Base-by-base conservation (phyloP, 23 tunicate species). In the Halocynthia aurantium region DNA sequence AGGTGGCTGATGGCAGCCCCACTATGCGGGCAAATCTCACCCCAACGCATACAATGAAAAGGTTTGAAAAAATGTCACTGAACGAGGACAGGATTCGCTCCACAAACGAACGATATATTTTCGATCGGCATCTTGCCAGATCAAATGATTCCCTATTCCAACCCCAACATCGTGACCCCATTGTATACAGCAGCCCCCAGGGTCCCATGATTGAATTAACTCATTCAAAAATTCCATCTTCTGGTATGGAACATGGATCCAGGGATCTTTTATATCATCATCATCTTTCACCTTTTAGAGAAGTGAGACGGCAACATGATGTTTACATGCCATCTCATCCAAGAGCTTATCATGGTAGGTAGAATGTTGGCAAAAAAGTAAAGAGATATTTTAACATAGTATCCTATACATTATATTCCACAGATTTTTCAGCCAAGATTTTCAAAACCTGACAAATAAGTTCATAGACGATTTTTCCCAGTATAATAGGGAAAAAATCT, bases 171-270 rank as follows among this genome's bases (percentile, higher is more conserved):
- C 13, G 15, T 9, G 70, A 65, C 70, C 70, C 70, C 22, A 49
- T 65, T 0, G 31, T 49, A 19, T 70, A 70, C 53, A 51, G 55
- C 75, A 50, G 55, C 55, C 50, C 75, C n/a, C 75, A 51, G 75
- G 54, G 75, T 40, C 75, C 75, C 11, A 70, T 70, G 75, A 70
- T 70, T 8, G 75, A 70, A 70, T 15, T 70, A 10, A 18, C 12
- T 1, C 75, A 22, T 10, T 19, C 75, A 9, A 49, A 65, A 65
- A 15, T 65, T 1, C 70, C 75, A 10, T 8, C 55, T 9, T 44
- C 11, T 10, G 52, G 11, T 5, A 19, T 70, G 1, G 75, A 50
- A 10, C 75, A 53, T 31, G 44, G 44, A 9, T 15, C 75, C 11
- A 50, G 53, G n/a, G 51, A 70, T 15, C 51, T 55, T 5, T 6